Evolutionary conservation across 2,888 invertebrate species (phyloP), one percentile per base, ranked within the genome.

Genomic region (Cremastinae sp.): DNA sequence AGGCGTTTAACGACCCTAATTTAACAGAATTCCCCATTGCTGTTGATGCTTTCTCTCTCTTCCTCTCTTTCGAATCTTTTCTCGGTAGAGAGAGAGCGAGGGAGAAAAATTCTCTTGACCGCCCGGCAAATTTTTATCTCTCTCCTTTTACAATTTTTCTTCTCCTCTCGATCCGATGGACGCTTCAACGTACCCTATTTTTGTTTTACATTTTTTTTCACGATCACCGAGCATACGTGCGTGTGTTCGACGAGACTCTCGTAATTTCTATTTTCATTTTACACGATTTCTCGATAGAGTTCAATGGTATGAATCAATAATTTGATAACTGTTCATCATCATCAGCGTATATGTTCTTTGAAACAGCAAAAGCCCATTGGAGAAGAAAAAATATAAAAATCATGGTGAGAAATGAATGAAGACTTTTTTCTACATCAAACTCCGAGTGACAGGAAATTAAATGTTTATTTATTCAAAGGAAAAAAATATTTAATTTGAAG

Each of bases 1-100:
- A 78, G 71, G 75, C 78, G 75, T 72, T 75, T 75, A 74, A 74
- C 74, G 78, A 78, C 74, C 76, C 76, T 79, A 75, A 79, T 79
- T 77, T 70, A 77, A 70, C 64, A 69, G 64, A 61, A 74, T 65
- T 73, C 72, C 49, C 53, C 20, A 28, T 28, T 45, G 65, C 47
- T 56, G 56, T 41, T 64, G 62, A 62, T 43, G 66, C 47, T 65
- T 47, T 75, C 53, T 68, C 72, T 9, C 55, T 55, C 62, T 49
- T 41, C 61, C 53, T 66, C 51, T 71, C 56, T 41, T 41, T 22
- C 66, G 45, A 55, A 39, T 45, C 47, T n/a, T 62, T 39, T 56
- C 70, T 28, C 28, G 28, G 28, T 28, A 28, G 28, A 28, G 28
- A 28, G 28, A 28, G 28, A 12, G 9, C 49, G 35, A 14, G n/a